Evolutionary conservation across 2,888 invertebrate species (phyloP).

Genomic region (Biston stratarius): DNA sequence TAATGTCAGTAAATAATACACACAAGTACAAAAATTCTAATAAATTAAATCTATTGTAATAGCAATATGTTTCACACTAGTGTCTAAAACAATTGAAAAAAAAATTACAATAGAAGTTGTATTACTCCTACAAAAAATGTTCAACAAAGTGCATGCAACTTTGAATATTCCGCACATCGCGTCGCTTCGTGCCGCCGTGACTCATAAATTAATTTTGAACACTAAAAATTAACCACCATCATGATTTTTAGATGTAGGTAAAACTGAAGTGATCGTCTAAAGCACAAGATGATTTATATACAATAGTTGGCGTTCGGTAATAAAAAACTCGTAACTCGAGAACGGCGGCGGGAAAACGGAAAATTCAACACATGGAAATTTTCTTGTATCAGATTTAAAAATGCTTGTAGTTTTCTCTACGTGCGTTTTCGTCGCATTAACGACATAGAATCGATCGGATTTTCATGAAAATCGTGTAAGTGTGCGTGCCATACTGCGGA

Average conservation of each 20-base stretch:
- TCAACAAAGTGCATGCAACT: constrained; percentile 30
- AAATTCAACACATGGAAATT: constrained; percentile 13
- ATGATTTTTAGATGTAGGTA: constrained; percentile 4
- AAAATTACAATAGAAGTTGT: neutral
- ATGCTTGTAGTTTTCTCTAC: neutral
- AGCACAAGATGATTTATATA: neutral
- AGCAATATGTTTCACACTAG: too few relatives aligned
- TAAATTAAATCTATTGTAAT: too few relatives aligned
- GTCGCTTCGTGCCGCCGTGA: constrained; percentile 34
- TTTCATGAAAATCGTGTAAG: constrained; percentile 40
- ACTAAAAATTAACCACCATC: constrained; percentile 28
- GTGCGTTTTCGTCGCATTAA: constrained; percentile 11
- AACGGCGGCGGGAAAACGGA: constrained; percentile 22
- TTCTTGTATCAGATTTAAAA: neutral
- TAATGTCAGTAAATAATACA: too few relatives aligned
- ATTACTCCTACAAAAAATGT: constrained; percentile 7
- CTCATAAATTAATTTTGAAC: constrained; percentile 37
- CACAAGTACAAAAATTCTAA: too few relatives aligned
- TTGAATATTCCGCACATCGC: constrained; percentile 37
- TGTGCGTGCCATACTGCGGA: constrained; percentile 53
- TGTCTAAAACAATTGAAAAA: neutral
- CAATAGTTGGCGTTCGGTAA: neutral
- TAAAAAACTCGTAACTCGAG: neutral
- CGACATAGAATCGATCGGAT: constrained; percentile 27
- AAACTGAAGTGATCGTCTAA: constrained; percentile 4